Percentiles rank a stretch among this genome's conserved stretches.
Conservation (phyloP, 2,113 vertebrate species). For the Argyrosomus japonicus region DNA sequence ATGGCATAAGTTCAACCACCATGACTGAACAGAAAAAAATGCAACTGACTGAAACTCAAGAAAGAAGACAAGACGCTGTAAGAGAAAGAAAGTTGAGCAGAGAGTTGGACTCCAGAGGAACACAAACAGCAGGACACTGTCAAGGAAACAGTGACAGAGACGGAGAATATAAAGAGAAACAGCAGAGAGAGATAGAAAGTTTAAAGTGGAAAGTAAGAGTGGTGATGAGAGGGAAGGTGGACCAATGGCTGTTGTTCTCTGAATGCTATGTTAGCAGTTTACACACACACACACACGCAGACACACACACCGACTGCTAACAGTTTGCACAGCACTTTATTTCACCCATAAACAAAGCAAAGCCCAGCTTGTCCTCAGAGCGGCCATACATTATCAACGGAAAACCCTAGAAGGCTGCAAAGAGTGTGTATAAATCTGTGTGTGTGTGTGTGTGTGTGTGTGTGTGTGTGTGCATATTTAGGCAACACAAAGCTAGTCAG, state of each 20-base stretch:
- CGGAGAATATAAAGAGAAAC: not conserved
- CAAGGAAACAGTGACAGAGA: not conserved
- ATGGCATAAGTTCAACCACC: not conserved
- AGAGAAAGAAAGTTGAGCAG: not conserved
- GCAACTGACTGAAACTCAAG: not conserved
- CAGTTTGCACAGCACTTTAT: conserved; percentile 75
- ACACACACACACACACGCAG: conserved; percentile 27
- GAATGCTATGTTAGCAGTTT: conserved; percentile 76
- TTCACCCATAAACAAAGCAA: conserved; percentile 75
- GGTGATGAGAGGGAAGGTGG: conserved; percentile 4
- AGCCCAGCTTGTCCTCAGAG: conserved; percentile 54
- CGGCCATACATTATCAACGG: conserved; percentile 64
- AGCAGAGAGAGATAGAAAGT: not conserved
- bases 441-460: not conserved
- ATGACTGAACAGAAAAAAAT: not conserved
- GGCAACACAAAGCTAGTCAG: not conserved
- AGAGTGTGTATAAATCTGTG: conserved; percentile 4
- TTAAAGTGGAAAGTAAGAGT: not conserved
- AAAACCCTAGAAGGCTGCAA: conserved; percentile 44
- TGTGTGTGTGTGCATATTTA: not conserved
- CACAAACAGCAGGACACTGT: not conserved
- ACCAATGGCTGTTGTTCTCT: conserved; percentile 66
- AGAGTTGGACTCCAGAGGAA: not conserved
- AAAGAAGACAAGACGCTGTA: not conserved
- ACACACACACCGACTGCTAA: conserved; percentile 35